A percentile compares a stretch with the other conserved stretches of the same genome.
Conservation (phyloP, 2,888 invertebrate species). For the Cosmopolites sordidus region DNA sequence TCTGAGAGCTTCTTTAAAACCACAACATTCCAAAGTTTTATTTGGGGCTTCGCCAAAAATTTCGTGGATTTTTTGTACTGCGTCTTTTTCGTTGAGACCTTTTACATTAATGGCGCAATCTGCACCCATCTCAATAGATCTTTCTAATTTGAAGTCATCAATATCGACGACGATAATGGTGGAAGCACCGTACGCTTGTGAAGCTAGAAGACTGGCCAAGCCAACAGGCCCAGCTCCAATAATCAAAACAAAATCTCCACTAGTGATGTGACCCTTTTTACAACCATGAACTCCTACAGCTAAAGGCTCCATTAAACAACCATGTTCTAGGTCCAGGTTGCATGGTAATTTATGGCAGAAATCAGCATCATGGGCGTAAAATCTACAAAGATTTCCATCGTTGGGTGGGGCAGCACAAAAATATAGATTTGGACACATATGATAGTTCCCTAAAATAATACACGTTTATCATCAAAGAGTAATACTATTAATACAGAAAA, state of each 20-base stretch:
- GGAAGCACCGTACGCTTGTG: slow-evolving; percentile 80
- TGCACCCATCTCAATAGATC: slow-evolving; percentile 76
- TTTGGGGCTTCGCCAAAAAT: slow-evolving; percentile 59
- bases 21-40: slow-evolving; percentile 82
- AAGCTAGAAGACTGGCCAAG: slow-evolving; percentile 70
- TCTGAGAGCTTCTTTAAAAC: slow-evolving; percentile 71
- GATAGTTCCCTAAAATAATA: slow-evolving; percentile 65
- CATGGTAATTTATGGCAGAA: slow-evolving; percentile 87
- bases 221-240: slow-evolving; percentile 88
- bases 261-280: slow-evolving; percentile 69
- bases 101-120: slow-evolving; percentile 60
- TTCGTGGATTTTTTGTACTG: slow-evolving; percentile 56
- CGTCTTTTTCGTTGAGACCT: slow-evolving; percentile 54
- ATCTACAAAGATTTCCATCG: slow-evolving; percentile 82
- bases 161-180: slow-evolving; percentile 69
- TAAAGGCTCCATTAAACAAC: slow-evolving; percentile 87
- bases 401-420: slow-evolving; percentile 93
- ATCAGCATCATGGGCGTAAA: slow-evolving; percentile 84
- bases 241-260: slow-evolving; percentile 69
- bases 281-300: slow-evolving; percentile 93
- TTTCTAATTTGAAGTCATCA: slow-evolving; percentile 54
- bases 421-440: slow-evolving; percentile 78
- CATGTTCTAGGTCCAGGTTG: slow-evolving; percentile 86
- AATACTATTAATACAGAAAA: not conserved
- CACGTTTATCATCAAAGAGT: not conserved